Evolutionary conservation across 2,797 vertebrate species (phyloP).

Genomic region (Amphiprion clarkii): DNA sequence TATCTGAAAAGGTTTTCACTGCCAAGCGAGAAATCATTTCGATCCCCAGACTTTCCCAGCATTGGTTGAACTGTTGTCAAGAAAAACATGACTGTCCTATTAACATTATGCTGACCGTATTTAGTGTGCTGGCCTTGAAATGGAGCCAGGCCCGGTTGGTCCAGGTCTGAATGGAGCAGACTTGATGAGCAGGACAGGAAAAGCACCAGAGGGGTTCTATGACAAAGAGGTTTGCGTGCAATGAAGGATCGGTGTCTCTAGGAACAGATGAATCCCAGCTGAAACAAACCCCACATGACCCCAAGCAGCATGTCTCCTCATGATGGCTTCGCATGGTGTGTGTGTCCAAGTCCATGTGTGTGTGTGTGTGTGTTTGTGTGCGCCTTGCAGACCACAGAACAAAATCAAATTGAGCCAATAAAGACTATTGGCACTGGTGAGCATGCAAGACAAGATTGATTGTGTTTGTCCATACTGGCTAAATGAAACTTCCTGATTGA

Average conservation of each 20-base stretch:
- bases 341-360: constrained; percentile 2
- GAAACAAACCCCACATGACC: constrained; percentile 67
- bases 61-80: constrained; percentile 46
- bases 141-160: constrained; percentile 16
- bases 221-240: constrained; percentile 61
- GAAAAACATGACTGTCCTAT: constrained; percentile 52
- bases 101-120: constrained; percentile 39
- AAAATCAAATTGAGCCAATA: constrained; percentile 57
- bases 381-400: constrained; percentile 34
- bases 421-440: constrained; percentile 41
- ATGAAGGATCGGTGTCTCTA: constrained; percentile 56
- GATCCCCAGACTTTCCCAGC: constrained; percentile 37
- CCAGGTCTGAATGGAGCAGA: constrained; percentile 11
- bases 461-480: constrained; percentile 49
- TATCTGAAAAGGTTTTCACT: constrained; percentile 9
- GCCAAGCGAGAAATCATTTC: constrained; percentile 40
- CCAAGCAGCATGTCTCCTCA: constrained; percentile 43
- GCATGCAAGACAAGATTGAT: constrained; percentile 46
- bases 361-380: constrained; percentile 33
- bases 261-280: constrained; percentile 72
- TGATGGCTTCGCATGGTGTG: constrained; percentile 40
- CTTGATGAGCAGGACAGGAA: constrained; percentile 30
- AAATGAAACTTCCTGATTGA: constrained; percentile 62
- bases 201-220: constrained; percentile 43
- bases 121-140: constrained; percentile 30